Evolutionary conservation across 2,113 vertebrate species (phyloP), one percentile per base, ranked within the genome.

Genomic region (Seriola rivoliana): DNA sequence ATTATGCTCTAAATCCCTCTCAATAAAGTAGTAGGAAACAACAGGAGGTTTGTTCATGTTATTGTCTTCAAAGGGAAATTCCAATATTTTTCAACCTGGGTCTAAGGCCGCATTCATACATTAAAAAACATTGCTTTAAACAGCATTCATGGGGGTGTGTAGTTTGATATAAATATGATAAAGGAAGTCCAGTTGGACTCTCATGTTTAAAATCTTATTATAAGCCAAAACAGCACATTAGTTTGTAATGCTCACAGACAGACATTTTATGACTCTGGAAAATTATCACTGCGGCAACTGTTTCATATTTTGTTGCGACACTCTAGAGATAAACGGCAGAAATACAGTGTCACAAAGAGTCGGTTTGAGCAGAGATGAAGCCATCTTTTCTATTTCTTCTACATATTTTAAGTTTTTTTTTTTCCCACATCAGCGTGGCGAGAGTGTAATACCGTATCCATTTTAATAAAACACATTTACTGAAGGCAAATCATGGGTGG

Each of bases 381-480:
- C 62, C 5, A n/a, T 44, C 40, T 8, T 42, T 42, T 42, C 29
- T 23, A 12, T 23, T 65, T 38, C 19, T 42, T 8, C n/a, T 63
- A 10, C 9, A 38, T 40, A n/a, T n/a, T 40, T 40, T 38, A n/a
- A 64, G 4, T 8, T 17, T 68, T 64, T 50, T 25, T 7, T 54
- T 2, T 19, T 42, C 59, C 54, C 40, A 44, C 48, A 72, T 16
- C 8, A 21, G 4, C 3, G 10, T 63, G 4, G 36, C 11, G 2
- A 40, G 52, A 54, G 59, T 19, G 40, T 2, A 69, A 10, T 36
- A 57, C 12, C 32, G 5, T 63, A 44, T 5, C 4, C 13, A 52
- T 78, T n/a, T 32, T 60, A 65, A 69, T 77, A 21, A 64, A 50
- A 50, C 29, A 62, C 38, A 38, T n/a, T 38, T 29, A 59, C 14